Percentiles rank a stretch among this genome's conserved stretches.
Conservation (phyloP, 2,113 vertebrate species). For the Choloepus hoffmanni region DNA sequence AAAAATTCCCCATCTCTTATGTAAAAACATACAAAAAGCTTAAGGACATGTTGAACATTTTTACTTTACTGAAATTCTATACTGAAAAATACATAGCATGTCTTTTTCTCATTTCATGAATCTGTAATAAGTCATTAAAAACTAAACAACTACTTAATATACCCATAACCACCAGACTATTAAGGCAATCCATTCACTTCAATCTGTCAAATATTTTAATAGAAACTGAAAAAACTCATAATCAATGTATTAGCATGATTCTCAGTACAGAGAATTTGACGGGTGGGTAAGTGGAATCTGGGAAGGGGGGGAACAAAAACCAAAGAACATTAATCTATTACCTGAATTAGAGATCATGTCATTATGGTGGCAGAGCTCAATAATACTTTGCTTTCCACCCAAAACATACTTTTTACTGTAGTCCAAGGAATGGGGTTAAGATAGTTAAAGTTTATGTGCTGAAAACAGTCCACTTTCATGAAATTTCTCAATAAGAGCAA, state of each 20-base stretch:
- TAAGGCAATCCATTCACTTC: not conserved
- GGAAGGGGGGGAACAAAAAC: not conserved
- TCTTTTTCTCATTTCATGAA: not conserved
- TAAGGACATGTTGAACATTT: constrained; percentile 10
- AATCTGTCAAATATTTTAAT: not conserved
- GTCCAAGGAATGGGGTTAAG: not conserved
- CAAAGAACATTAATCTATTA: not conserved
- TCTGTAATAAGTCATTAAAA: not conserved
- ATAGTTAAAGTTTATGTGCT: constrained; percentile 27
- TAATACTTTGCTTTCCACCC: not conserved
- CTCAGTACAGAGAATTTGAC: too few species aligned
- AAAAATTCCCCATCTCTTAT: not conserved
- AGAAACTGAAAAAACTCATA: not conserved
- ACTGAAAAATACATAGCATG: not conserved
- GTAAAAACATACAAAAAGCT: constrained; percentile 23
- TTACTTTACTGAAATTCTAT: constrained; percentile 6
- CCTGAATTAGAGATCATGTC: not conserved
- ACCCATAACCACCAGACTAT: not conserved
- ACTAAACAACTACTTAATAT: not conserved
- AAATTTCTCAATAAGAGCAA: constrained; percentile 10
- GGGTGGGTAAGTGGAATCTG: too few species aligned
- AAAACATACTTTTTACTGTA: constrained; percentile 1
- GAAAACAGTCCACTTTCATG: not conserved
- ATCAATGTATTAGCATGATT: not conserved
- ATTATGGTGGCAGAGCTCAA: not conserved